A percentile compares a stretch with the other conserved stretches of the same genome.
Conservation (phyloP, 92 coral and sea anemone species). For the Scolanthus callimorphus region DNA sequence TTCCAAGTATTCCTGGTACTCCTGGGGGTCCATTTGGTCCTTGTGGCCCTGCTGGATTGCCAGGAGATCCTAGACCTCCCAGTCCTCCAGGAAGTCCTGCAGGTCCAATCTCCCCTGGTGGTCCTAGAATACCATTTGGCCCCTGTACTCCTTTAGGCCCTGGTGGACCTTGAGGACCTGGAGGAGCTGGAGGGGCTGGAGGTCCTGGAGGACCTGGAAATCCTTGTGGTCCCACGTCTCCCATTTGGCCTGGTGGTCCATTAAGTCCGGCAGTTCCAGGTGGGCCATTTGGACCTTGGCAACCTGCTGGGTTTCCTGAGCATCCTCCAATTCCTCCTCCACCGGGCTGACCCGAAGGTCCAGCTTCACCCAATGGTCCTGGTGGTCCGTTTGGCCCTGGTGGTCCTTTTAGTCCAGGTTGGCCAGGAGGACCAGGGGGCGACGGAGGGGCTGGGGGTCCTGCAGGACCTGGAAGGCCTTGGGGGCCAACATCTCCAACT, state of each 20-base stretch:
- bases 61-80: constrained; percentile 34
- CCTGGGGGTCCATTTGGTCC: constrained; percentile 48
- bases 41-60: constrained; percentile 50
- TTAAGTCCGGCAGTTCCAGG: constrained; percentile 76
- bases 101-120: constrained; percentile 75
- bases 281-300: constrained; percentile 55
- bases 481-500: constrained; percentile 10
- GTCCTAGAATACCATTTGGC: constrained; percentile 74
- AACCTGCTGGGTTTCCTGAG: constrained; percentile 41
- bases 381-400: constrained; percentile 80
- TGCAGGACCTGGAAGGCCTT: constrained; percentile 45
- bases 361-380: constrained; percentile 54
- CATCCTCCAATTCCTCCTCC: constrained; percentile 24
- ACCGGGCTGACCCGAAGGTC: constrained; percentile 41
- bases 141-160: constrained; percentile 81
- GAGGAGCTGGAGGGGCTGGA: constrained; percentile 65
- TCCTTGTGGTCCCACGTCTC: constrained; percentile 61
- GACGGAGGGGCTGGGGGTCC: constrained; percentile 57
- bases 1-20: constrained; percentile 31
- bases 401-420: constrained; percentile 76
- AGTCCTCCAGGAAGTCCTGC: constrained; percentile 29
- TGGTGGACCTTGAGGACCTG: constrained; percentile 70
- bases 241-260: constrained; percentile 71
- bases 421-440: constrained; percentile 73
- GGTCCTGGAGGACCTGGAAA: constrained; percentile 67